Base-by-base conservation (phyloP, 2,888 invertebrate genomes). In the Molanna angustata region DNA sequence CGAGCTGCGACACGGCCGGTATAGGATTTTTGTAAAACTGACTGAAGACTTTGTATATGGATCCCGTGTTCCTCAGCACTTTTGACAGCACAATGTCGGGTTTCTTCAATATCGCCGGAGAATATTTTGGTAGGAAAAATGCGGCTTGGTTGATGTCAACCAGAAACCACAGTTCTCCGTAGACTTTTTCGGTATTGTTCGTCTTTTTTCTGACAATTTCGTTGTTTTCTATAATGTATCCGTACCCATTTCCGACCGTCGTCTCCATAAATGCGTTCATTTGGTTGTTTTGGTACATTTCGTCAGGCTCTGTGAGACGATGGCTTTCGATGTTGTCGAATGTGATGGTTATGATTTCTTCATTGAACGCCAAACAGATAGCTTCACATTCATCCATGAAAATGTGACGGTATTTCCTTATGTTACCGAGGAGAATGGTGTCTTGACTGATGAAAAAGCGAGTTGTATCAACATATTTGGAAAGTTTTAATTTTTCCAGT, bases 301-400 rank as follows among this genome's bases (percentile, higher is more conserved):
- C 44, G 19, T 52, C 43, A 31, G 46, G 39, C 39, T 53, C 46
- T 19, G 13, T 51, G 63, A 66, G 18, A 56, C 59, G 44, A 49
- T 66, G 67, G 44, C 66, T 67, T 4, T 65, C 66, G 3, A 62
- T 62, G 42, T 67, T 67, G 39, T 66, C 56, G 14, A 67, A 59
- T 1, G 67, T 69, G 9, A 62, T 59, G 9, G 61, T 49, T 22
- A 67, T 64, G 17, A 69, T 68, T 11, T 54, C 57, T 20, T 61
- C 60, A 37, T 65, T 62, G 49, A 70, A 68, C 3, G 67, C 64
- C 17, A 70, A 55, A 57, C 67, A 67, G 2, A 67, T 62, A 0
- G 68, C 69, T 60, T 70, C 69, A 3, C 67, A 63, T 62, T 70
- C 69, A 47, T 70, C 69, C 67, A 69, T 68, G 49, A 69, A 69